These are phyloP conservation scores for Neopelma chrysocephalum DNA, from an alignment of 2,797 vertebrate genomes.

Conservation along the genomic window DNA sequence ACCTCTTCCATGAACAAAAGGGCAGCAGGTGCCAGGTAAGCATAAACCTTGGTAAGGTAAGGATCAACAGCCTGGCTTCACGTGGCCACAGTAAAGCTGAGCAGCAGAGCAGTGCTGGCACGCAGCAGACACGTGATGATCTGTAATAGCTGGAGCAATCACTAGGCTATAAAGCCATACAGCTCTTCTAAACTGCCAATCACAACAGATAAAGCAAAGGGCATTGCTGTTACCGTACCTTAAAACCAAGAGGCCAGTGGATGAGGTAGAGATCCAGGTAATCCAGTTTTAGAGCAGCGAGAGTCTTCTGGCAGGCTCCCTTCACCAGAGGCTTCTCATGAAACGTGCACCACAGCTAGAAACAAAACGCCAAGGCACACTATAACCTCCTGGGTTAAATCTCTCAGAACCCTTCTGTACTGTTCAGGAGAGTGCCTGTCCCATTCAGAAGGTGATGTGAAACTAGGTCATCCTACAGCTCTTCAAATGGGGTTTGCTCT, in stretches of 20 bases:
- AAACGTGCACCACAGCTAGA: constrained; percentile 88
- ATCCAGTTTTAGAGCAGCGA: constrained; percentile 83
- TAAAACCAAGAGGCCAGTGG: constrained; percentile 85
- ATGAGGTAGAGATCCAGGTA: constrained; percentile 91
- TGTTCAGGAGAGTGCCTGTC: neutral
- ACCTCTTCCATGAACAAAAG: neutral
- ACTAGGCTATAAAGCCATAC: neutral
- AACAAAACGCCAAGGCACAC: neutral
- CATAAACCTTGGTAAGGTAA: neutral
- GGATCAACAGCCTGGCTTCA: neutral
- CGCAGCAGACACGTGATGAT: neutral
- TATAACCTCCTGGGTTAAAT: neutral
- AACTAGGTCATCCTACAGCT: neutral
- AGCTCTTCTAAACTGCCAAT: neutral
- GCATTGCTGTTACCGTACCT: constrained; percentile 72
- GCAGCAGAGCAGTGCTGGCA: neutral
- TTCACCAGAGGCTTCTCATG: constrained; percentile 85
- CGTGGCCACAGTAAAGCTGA: neutral
- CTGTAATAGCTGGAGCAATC: neutral
- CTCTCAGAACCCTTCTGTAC: neutral
- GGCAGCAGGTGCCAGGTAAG: neutral
- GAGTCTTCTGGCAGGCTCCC: constrained; percentile 83
- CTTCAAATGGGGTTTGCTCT: neutral
- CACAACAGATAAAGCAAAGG: neutral
- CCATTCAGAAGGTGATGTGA: neutral